Conservation (phyloP, 2,888 invertebrate species). For the Diploptera punctata region DNA sequence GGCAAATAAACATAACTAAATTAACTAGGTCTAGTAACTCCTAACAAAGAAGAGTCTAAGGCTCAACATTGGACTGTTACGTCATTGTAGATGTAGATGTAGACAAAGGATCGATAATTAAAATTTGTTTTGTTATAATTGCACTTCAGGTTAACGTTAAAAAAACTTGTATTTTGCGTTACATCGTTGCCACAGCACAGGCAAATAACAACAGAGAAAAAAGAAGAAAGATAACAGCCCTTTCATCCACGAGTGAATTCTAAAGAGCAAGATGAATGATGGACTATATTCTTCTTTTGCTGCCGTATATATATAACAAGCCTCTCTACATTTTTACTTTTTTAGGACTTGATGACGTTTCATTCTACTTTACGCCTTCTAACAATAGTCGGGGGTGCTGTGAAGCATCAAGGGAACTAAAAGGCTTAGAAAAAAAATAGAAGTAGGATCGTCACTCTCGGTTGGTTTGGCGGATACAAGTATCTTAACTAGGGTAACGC, state of each 20-base stretch:
- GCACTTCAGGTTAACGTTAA: too few relatives aligned
- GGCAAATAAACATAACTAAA: too few relatives aligned
- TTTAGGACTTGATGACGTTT: background rate
- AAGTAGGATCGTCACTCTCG: background rate
- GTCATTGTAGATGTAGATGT: too few relatives aligned
- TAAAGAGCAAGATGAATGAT: conserved; percentile 23
- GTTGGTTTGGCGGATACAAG: conserved; percentile 15
- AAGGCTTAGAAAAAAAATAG: conserved; percentile 31
- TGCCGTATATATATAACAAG: conserved; percentile 25
- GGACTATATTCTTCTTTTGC: conserved; percentile 16
- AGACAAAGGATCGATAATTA: too few relatives aligned
- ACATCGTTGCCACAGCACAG: background rate
- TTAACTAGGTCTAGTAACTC: too few relatives aligned
- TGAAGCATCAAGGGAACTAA: conserved; percentile 2
- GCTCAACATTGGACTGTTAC: too few relatives aligned
- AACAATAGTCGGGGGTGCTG: conserved; percentile 26
- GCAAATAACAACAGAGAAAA: background rate
- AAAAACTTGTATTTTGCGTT: too few relatives aligned
- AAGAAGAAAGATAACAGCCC: conserved; percentile 17
- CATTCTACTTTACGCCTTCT: conserved; percentile 18
- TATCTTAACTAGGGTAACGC: conserved; percentile 11
- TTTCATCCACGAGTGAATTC: conserved; percentile 18
- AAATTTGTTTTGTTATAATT: too few relatives aligned
- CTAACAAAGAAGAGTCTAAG: too few relatives aligned
- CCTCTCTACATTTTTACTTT: background rate